Base-by-base conservation (phyloP, 2,797 vertebrate species). In the Salmo trutta region DNA sequence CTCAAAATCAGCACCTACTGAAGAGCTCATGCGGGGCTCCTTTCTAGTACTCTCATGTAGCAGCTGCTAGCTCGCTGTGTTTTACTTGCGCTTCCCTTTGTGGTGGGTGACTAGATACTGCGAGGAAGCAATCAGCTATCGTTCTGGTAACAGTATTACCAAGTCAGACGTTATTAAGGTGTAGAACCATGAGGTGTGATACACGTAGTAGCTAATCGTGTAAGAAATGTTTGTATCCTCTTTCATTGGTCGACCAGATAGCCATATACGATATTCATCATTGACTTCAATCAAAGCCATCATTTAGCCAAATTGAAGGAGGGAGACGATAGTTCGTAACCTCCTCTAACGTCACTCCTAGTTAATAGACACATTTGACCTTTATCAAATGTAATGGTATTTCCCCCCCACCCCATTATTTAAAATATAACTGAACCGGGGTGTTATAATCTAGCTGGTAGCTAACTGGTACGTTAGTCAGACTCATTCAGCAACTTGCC, bases 31-130 rank as follows among this genome's bases (percentile, higher is more conserved):
- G 51, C 70, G 51, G 27, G 24, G 51, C 71, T 73, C 17, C 15
- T 53, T 53, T 64, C 74, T 53, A 75, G n/a, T 56, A 69, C 36
- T 71, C 36, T 71, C 36, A 24, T 41, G 8, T 29, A 56, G 52
- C 31, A n/a, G 41, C 31, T 64, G 68, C 31, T 64, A n/a, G 47
- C 29, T 31, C 7, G 19, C 31, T 41, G 41, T 36, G 64, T 31
- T 68, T 68, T 31, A 33, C 31, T 16, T 68, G 66, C 27, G 73
- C 36, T 70, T 75, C 21, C 54, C 74, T 47, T 15, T 27, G 33
- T 29, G 64, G 51, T 76, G 19, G 33, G 31, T n/a, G 47, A 51
- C 36, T 69, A 62, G 19, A 59, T 54, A 71, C 14, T 27, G 62
- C 15, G 33, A 79, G 69, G 15, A n/a, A 27, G 53, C 53, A 41